phyloP scores from a whole-genome alignment of 2,113 vertebrate genomes.

The Larimichthys polyactis region DNA sequence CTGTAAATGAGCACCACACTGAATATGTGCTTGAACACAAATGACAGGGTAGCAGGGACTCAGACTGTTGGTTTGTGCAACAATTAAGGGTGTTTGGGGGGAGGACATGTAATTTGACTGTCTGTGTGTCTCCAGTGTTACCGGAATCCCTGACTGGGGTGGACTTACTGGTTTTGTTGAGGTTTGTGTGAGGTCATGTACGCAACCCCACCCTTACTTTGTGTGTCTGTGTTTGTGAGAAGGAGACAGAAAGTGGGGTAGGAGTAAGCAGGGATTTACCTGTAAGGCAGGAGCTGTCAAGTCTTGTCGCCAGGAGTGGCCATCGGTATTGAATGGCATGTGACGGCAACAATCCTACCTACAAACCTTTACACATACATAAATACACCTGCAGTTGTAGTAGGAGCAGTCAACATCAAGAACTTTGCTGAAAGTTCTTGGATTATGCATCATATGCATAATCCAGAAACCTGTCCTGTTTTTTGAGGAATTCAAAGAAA shows the following conservation, averaged over 20 bases:
- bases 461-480: background rate
- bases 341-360: constrained; percentile 9
- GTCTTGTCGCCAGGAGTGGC: constrained; percentile 48
- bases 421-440: background rate
- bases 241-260: constrained; percentile 28
- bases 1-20: constrained; percentile 13
- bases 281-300: constrained; percentile 58
- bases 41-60: constrained; percentile 50
- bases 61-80: constrained; percentile 42
- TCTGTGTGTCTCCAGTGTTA: constrained; percentile 64
- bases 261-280: constrained; percentile 46
- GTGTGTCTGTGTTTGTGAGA: constrained; percentile 39
- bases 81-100: constrained; percentile 55
- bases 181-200: constrained; percentile 55
- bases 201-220: constrained; percentile 45
- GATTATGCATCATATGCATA: background rate
- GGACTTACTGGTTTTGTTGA: constrained; percentile 70
- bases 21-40: constrained; percentile 39
- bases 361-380: constrained; percentile 10
- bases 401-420: background rate
- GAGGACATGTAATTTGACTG: constrained; percentile 68
- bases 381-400: background rate
- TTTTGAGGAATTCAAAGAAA: constrained; percentile 13
- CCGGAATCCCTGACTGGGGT: constrained; percentile 50
- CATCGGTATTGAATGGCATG: constrained; percentile 38